phyloP scores from a whole-genome alignment of 1,140 invertebrate species.

The Charaxes varanes region DNA sequence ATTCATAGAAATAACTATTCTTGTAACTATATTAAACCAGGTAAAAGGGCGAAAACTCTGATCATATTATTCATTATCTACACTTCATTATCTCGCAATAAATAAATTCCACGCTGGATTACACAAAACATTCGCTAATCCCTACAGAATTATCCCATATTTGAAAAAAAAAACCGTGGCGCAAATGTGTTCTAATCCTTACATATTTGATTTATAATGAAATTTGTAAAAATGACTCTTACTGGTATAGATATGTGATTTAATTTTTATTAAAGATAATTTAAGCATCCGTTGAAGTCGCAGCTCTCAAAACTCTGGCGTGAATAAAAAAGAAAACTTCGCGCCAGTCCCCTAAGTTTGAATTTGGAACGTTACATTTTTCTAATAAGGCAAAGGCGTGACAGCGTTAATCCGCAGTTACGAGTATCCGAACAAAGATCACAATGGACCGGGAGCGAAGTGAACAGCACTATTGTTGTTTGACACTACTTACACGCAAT shows the following conservation, averaged over 20 bases:
- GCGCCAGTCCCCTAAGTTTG: constrained; percentile 13
- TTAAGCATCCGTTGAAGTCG: background rate
- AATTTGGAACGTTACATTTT: constrained; percentile 16
- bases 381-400: constrained; percentile 31
- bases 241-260: background rate
- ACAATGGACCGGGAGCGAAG: constrained; percentile 33
- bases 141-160: constrained; percentile 15
- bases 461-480: constrained; percentile 41
- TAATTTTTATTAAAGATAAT: background rate
- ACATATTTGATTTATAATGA: background rate
- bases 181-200: constrained; percentile 19
- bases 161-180: constrained; percentile 14
- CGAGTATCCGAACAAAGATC: constrained; percentile 42
- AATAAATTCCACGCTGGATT: constrained; percentile 31
- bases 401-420: constrained; percentile 54
- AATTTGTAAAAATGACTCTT: constrained; percentile 4
- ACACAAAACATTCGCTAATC: constrained; percentile 22
- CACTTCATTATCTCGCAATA: constrained; percentile 13
- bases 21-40: too few relatives aligned
- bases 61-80: constrained; percentile 15
- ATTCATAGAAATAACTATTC: too few relatives aligned
- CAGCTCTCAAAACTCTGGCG: constrained; percentile 3
- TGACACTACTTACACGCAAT: constrained; percentile 35
- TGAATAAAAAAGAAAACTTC: constrained; percentile 7
- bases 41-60: constrained; percentile 6